Evolutionary conservation across 2,113 vertebrate species (phyloP).

Genomic region (Dendrocopos noguchii): DNA sequence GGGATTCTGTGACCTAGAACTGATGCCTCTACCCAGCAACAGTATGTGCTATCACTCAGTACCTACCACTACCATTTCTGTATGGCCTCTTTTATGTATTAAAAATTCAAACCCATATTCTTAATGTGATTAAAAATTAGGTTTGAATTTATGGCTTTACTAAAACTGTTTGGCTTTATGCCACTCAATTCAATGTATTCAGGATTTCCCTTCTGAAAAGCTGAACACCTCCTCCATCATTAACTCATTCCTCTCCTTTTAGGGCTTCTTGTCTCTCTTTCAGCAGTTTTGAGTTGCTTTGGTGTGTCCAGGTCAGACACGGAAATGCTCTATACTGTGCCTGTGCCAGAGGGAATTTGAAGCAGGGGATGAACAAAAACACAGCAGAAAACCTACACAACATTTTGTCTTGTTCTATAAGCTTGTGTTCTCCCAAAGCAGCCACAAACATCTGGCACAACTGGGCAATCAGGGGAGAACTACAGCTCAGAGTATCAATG

Average conservation of each 20-base stretch:
- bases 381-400: background rate
- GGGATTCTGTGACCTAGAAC: no score
- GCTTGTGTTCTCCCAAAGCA: background rate
- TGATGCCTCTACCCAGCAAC: background rate
- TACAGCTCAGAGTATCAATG: background rate
- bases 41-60: background rate
- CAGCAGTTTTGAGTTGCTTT: background rate
- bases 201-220: background rate
- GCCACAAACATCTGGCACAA: background rate
- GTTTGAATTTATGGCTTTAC: background rate
- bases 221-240: background rate
- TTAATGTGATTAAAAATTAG: background rate
- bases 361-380: background rate
- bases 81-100: background rate
- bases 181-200: background rate
- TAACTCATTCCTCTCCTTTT: background rate
- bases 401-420: background rate
- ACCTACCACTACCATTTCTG: background rate
- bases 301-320: background rate
- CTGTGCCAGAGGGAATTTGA: fast-evolving
- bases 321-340: background rate
- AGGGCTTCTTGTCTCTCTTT: background rate
- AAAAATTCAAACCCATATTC: background rate
- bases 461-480: background rate
- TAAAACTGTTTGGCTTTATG: background rate